Evolutionary conservation across 2,888 invertebrate species (phyloP).

Genomic region (Caenorhabditis uteleia): DNA sequence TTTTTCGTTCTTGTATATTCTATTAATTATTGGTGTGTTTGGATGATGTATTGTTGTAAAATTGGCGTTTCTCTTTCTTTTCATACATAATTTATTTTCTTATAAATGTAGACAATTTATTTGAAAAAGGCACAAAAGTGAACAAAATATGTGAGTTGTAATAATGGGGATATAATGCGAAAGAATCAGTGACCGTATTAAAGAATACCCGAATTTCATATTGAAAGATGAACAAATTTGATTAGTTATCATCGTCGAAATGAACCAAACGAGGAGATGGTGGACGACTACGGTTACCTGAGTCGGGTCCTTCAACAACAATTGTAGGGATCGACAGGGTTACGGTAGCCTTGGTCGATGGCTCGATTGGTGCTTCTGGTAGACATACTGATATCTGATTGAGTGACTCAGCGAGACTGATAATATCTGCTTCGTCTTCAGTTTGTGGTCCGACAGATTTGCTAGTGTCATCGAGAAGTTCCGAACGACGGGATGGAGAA

Average conservation of each 20-base stretch:
- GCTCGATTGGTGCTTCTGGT: slow-evolving; percentile 12
- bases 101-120: no score
- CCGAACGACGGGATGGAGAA: slow-evolving; percentile 45
- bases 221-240: no score
- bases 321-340: slow-evolving; percentile 40
- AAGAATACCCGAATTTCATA: no score
- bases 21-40: no score
- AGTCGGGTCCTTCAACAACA: slow-evolving; percentile 38
- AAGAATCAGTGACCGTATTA: no score
- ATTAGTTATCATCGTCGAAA: slow-evolving; percentile 32
- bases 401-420: slow-evolving; percentile 30
- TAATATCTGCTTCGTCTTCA: slow-evolving; percentile 19
- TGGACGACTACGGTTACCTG: slow-evolving; percentile 30
- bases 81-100: no score
- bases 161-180: no score
- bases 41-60: no score
- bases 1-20: no score
- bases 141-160: no score
- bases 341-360: slow-evolving; percentile 2
- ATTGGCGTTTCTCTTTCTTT: no score
- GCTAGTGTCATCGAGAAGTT: slow-evolving; percentile 15
- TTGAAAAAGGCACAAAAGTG: no score
- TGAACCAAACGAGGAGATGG: slow-evolving; percentile 38
- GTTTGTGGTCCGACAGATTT: slow-evolving; percentile 6
- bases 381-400: slow-evolving; percentile 23